Conservation (phyloP, 2,113 vertebrate species). For the Elachura formosa region DNA sequence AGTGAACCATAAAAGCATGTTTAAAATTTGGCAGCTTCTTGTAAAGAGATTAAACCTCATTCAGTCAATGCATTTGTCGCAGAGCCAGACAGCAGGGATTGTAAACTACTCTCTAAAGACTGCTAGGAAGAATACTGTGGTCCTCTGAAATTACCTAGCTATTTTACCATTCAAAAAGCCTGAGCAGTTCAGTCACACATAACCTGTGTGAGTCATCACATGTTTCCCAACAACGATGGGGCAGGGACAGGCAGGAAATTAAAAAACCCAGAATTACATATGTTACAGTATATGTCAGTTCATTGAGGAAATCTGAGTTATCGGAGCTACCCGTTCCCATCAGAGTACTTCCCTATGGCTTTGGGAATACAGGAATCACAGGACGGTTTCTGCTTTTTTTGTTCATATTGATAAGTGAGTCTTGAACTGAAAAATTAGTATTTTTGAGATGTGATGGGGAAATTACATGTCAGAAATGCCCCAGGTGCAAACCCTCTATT, state of each 20-base stretch:
- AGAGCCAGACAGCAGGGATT: not conserved
- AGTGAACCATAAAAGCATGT: slow-evolving; percentile 1
- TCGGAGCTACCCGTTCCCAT: not conserved
- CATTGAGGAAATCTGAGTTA: accelerated
- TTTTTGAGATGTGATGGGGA: not conserved
- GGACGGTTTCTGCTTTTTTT: not conserved
- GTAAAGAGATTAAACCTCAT: not conserved
- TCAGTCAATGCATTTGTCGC: not conserved
- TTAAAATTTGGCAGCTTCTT: not conserved
- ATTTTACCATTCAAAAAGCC: not conserved
- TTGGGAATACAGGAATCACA: not conserved
- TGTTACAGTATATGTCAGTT: not conserved
- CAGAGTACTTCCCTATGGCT: not conserved
- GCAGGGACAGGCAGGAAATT: not conserved
- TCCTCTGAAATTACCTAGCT: not conserved
- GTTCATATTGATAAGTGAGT: accelerated
- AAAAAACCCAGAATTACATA: not conserved
- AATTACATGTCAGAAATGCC: not conserved
- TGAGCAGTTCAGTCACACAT: not conserved
- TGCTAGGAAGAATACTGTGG: not conserved
- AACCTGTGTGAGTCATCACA: slow-evolving; percentile 6
- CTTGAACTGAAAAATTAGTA: not conserved
- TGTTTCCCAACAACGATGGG: accelerated
- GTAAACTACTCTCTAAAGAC: not conserved
- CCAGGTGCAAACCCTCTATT: not conserved